Conservation (phyloP, 2,797 vertebrate genomes). For the Neopelma chrysocephalum region DNA sequence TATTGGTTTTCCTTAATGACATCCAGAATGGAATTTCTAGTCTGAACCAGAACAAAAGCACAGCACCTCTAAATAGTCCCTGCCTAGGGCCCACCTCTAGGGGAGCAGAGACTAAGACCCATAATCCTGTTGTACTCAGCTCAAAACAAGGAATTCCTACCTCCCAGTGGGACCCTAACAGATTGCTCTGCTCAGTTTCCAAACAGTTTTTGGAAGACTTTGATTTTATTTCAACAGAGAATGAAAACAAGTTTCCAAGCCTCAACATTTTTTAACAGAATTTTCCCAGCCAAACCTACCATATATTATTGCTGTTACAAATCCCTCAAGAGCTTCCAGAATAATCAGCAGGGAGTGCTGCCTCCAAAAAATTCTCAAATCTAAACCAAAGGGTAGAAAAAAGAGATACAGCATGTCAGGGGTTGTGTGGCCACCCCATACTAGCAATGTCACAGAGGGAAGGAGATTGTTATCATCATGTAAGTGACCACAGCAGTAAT, state of each 20-base stretch:
- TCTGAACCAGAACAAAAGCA: not conserved
- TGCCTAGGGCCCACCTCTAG: not conserved
- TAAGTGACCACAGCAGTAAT: not conserved
- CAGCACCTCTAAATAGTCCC: not conserved
- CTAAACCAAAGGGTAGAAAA: not conserved
- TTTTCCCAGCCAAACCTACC: conserved; percentile 28
- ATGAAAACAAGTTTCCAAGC: conserved; percentile 12
- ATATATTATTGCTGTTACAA: not conserved
- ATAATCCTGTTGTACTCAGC: not conserved
- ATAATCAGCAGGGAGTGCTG: not conserved
- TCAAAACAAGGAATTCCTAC: not conserved
- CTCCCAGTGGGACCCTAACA: not conserved
- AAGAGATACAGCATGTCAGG: not conserved
- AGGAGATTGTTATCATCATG: not conserved
- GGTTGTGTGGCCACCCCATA: not conserved
- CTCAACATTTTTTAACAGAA: conserved; percentile 29
- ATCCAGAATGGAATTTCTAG: conserved; percentile 23
- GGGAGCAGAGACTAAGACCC: not conserved
- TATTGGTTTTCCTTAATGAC: not conserved
- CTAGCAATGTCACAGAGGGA: not conserved
- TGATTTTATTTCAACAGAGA: conserved; percentile 36
- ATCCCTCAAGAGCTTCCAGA: conserved; percentile 10
- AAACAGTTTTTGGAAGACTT: conserved; percentile 27
- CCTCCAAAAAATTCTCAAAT: conserved; percentile 9
- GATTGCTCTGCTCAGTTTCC: not conserved